Evolutionary conservation across 1,140 invertebrate genomes (phyloP).

Genomic region (Drosophila ironensis): DNA sequence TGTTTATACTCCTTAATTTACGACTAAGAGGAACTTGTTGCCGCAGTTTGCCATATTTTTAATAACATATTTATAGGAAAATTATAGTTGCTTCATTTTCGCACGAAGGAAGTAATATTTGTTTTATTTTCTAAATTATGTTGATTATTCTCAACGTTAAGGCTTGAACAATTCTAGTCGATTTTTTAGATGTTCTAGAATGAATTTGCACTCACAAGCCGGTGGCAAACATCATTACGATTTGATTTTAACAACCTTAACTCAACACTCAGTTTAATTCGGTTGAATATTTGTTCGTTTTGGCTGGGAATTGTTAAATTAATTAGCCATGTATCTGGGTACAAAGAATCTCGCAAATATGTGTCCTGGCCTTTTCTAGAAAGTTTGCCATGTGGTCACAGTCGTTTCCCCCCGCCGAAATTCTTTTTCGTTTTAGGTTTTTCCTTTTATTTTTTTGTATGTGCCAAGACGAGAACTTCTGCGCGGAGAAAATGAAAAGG

Average conservation of each 20-base stretch:
- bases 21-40: neutral
- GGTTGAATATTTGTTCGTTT: neutral
- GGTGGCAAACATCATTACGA: too few relatives aligned
- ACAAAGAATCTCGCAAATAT: neutral
- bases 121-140: too few relatives aligned
- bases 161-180: too few relatives aligned
- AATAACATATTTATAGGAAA: too few relatives aligned
- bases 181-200: too few relatives aligned
- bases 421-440: slow-evolving; percentile 4
- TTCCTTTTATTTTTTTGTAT: slow-evolving; percentile 12
- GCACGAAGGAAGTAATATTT: too few relatives aligned
- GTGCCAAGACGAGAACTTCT: slow-evolving; percentile 22
- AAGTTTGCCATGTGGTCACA: slow-evolving; percentile 21
- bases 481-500: slow-evolving; percentile 41
- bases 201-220: too few relatives aligned
- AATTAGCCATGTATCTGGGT: neutral
- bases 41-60: too few relatives aligned
- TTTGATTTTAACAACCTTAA: too few relatives aligned
- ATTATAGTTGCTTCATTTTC: too few relatives aligned
- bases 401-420: neutral
- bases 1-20: too few relatives aligned
- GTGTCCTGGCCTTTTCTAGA: neutral
- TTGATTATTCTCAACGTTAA: too few relatives aligned
- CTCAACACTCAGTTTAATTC: neutral
- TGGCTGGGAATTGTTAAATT: neutral